Conservation (phyloP, 37 sponge, comb jelly and placozoan genomes). For the Mnemiopsis leidyi region DNA sequence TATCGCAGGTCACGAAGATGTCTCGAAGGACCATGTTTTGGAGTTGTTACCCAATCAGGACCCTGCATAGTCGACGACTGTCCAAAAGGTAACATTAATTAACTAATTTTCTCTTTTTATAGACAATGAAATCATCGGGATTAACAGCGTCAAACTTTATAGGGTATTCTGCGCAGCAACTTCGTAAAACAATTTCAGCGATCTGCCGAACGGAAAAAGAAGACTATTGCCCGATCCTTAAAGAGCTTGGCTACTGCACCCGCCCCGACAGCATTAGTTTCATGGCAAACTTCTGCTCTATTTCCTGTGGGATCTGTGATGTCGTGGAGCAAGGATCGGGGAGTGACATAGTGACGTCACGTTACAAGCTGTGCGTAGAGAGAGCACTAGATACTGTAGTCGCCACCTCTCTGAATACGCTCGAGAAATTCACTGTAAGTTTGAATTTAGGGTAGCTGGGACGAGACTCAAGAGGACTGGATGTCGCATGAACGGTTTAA, state of each 20-base stretch:
- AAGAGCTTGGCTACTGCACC: constrained; percentile 36
- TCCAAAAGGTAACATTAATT: constrained; percentile 64
- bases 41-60: background rate
- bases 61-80: background rate
- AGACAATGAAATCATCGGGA: too few species aligned
- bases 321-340: background rate
- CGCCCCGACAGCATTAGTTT: background rate
- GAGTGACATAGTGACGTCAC: background rate
- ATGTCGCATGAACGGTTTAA: too few species aligned
- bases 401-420: background rate
- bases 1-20: background rate
- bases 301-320: constrained; percentile 1
- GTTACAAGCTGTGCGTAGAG: constrained; percentile 52
- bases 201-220: constrained; percentile 17
- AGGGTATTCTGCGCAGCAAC: too few species aligned
- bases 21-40: constrained; percentile 20
- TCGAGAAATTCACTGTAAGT: background rate
- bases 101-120: too few species aligned
- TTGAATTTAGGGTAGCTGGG: too few species aligned
- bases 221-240: background rate
- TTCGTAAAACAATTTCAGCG: too few species aligned
- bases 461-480: too few species aligned
- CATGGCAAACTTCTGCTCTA: constrained; percentile 38
- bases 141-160: too few species aligned
- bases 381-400: background rate